Conservation (phyloP, 2,888 invertebrate species). For the Hirtodrosophila alboralis region DNA sequence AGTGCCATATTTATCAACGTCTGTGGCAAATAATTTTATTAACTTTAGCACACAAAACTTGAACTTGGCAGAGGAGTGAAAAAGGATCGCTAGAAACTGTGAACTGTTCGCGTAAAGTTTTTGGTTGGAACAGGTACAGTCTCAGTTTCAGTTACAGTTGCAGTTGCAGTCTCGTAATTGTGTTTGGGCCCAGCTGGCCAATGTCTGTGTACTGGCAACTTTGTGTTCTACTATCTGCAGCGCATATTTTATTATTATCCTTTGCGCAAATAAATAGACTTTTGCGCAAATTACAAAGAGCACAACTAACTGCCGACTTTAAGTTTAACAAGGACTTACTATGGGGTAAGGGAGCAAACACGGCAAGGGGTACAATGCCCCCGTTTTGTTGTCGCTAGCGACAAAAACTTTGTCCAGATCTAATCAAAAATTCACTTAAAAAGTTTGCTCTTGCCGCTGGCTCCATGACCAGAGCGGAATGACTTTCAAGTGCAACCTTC, state of each 20-base stretch:
- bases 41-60: conserved; percentile 72
- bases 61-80: conserved; percentile 9
- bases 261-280: conserved; percentile 73
- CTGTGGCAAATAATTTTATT: conserved; percentile 82
- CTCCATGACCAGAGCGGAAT: conserved; percentile 40
- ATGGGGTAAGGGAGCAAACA: conserved; percentile 21
- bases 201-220: conserved; percentile 46
- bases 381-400: conserved; percentile 58
- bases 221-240: conserved; percentile 61
- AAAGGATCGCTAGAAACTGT: conserved; percentile 26
- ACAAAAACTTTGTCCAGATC: conserved; percentile 81
- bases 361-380: conserved; percentile 33
- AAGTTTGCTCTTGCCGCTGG: conserved; percentile 69
- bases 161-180: conserved; percentile 27
- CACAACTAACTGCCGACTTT: conserved; percentile 63
- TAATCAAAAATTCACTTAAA: conserved; percentile 83
- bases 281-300: conserved; percentile 77
- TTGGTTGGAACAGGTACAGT: conserved; percentile 56
- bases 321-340: conserved; percentile 35
- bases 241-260: conserved; percentile 80
- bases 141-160: conserved; percentile 19
- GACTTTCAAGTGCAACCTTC: conserved; percentile 56
- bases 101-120: conserved; percentile 64
- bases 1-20: conserved; percentile 81
- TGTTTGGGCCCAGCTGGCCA: conserved; percentile 40